Base-by-base conservation (phyloP, 2,888 invertebrate species). In the Leistus spinibarbis region DNA sequence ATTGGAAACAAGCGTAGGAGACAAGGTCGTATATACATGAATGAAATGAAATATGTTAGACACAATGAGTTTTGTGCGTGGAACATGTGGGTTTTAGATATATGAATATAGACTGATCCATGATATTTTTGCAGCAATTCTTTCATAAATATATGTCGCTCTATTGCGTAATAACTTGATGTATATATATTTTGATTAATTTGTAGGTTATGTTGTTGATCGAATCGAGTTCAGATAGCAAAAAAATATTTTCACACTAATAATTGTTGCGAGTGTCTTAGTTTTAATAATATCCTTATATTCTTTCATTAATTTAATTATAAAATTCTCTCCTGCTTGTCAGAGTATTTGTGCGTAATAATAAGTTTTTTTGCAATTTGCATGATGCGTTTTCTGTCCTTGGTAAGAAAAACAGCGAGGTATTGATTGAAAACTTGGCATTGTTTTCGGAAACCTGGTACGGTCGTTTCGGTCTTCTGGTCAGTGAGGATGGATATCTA, bases 401-500 rank as follows among this genome's bases (percentile, higher is more conserved):
- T 40, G 57, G 13, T 17, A 16, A 56, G 56, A 4, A 56, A 56
- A 17, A 10, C 60, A 69, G 53, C 53, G 17, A 54, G 20, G 40
- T 63, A 70, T 70, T 70, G 70, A 70, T 70, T 70, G 63, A 63
- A 70, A 62, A 40, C 53, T 62, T 40, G 60, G 60, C 60, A 69
- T 69, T 63, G 70, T 63, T 70, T 70, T 70, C 63, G 23, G 60
- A 60, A 69, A 57, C 23, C 64, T 27, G 64, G 60, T 56, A 62
- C 17, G 7, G 40, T 40, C 40, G 40, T 40, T 40, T 70, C 70
- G 22, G 24, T 70, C 70, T 23, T 72, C 72, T 65, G 56, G 72
- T 62, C 65, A 71, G 10, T 65, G 56, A 23, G 65, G 65, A 72
- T 64, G 56, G 72, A 72, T 72, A 64, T 65, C 72, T 65, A 72